Percentiles rank a stretch among this genome's conserved stretches.
Conservation (phyloP, 2,888 invertebrate genomes). For the Entomobrya proxima region DNA sequence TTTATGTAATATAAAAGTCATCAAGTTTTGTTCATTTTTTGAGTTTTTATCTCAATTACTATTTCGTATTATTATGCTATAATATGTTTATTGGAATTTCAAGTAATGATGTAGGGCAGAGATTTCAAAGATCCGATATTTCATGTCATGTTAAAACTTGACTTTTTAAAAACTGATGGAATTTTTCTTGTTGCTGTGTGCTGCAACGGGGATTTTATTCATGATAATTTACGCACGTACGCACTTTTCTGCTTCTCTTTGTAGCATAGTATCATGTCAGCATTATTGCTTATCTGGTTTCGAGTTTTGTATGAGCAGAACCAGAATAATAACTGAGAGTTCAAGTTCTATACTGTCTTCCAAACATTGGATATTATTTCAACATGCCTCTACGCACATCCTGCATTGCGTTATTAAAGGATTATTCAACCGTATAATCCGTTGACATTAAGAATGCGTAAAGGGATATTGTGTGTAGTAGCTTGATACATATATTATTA, state of each 20-base stretch:
- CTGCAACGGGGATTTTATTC: neutral
- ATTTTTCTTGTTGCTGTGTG: constrained; percentile 1
- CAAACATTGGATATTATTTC: constrained; percentile 1
- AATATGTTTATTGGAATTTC: neutral
- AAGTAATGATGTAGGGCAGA: neutral
- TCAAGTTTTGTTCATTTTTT: neutral
- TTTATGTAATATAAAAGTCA: neutral
- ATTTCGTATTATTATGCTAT: neutral
- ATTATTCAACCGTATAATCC: constrained; percentile 27
- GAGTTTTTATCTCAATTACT: constrained; percentile 23
- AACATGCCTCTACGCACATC: constrained; percentile 49
- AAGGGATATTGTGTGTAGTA: neutral
- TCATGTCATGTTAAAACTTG: neutral
- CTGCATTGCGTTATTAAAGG: constrained; percentile 29
- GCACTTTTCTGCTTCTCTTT: neutral
- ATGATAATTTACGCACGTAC: constrained; percentile 44
- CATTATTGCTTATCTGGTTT: constrained; percentile 27
- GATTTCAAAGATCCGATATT: constrained; percentile 38
- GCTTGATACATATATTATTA: neutral
- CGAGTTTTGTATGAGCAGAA: constrained; percentile 12
- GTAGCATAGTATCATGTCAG: neutral
- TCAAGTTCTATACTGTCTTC: neutral
- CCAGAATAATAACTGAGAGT: neutral
- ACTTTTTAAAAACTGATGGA: constrained; percentile 22
- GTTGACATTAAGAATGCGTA: neutral